Percentiles rank a stretch among this genome's conserved stretches.
phyloP scores from a whole-genome alignment of 2,113 vertebrate species.

The Xenopus laevis region DNA sequence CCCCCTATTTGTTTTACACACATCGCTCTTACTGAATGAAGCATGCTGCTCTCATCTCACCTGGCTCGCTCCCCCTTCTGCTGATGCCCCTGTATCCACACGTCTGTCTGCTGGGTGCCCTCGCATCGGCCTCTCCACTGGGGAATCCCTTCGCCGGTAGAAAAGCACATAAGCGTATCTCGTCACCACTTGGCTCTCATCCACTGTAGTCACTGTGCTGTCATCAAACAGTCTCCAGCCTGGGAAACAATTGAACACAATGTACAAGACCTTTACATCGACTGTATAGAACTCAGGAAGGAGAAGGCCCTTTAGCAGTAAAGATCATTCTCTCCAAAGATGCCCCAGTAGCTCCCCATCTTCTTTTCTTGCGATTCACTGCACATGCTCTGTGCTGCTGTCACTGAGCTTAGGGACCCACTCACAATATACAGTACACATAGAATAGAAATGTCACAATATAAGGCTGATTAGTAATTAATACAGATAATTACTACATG shows the following conservation, averaged over 20 bases:
- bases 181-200: conserved; percentile 95
- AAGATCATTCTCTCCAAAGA: no score
- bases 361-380: no score
- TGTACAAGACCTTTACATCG: conserved; percentile 24
- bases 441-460: no score
- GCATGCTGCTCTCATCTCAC: conserved; percentile 64
- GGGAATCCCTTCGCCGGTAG: conserved; percentile 93
- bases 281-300: conserved; percentile 5
- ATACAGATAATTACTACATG: no score
- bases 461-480: no score
- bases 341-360: no score
- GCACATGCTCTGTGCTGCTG: no score
- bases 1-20: no score
- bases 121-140: conserved; percentile 86
- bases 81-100: conserved; percentile 57
- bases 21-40: no score
- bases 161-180: conserved; percentile 96
- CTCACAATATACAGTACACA: no score
- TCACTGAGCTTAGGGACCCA: no score
- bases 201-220: conserved; percentile 94
- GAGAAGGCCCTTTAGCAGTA: no score
- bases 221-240: conserved; percentile 97
- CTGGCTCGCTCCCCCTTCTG: conserved; percentile 85
- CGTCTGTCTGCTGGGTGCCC: conserved; percentile 70
- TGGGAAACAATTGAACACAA: conserved; percentile 46